Evolutionary conservation across 2,888 invertebrate species (phyloP), one percentile per base, ranked within the genome.

Genomic region (Ligdia adustata): DNA sequence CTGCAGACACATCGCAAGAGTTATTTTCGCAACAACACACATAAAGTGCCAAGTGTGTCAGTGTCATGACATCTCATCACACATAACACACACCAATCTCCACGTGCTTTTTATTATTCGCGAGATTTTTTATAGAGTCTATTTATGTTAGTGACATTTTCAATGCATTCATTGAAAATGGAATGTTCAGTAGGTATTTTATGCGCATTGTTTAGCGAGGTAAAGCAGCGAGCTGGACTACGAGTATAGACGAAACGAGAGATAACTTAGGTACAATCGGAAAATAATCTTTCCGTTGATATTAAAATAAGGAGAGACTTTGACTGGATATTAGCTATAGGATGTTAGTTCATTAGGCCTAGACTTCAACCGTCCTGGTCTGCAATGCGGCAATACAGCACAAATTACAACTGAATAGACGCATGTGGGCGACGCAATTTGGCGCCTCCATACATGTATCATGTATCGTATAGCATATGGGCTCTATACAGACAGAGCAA

Each of bases 31-130:
- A 52, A 59, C 50, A 15, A 29, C 50, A 53, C 53, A 52, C 60
- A 66, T 48, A 68, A 64, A 62, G 61, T 58, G 63, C 66, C 60
- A 69, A 71, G 47, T 66, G 67, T 74, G 76, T 72, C 75, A 75
- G 57, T 72, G 74, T 65, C 67, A 57, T 46, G 52, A 43, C 45
- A 57, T 48, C 42, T 46, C 45, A 57, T 48, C 42, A 46, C 24
- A 50, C 35, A 42, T 39, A 44, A 46, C 32, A 46, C 32, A 62
- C 37, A 35, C 45, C 37, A 38, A 42, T 45, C 18, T 52, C 48
- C 55, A 53, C 48, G 38, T 37, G 43, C 34, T 39, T 22, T 48
- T 44, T 46, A 32, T 34, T 43, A 39, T 33, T 44, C 33, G 11
- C 18, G 12, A 22, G 14, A 31, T 47, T 14, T 33, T 22, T 40